Evolutionary conservation across 2,888 invertebrate species (phyloP).

Genomic region (Napeogenes inachia): DNA sequence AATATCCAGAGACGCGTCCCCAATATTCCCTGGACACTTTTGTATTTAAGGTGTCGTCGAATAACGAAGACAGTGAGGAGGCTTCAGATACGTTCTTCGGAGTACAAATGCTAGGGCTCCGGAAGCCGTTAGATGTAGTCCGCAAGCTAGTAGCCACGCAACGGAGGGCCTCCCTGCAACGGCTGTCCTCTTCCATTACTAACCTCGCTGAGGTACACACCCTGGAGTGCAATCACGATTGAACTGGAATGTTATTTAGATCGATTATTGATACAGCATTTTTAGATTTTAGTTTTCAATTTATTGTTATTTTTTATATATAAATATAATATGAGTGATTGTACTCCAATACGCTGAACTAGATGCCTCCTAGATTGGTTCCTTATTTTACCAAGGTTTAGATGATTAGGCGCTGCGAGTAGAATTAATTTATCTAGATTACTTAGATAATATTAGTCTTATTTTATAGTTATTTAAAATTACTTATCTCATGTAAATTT

Average conservation of each 20-base stretch:
- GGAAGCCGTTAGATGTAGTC: conserved; percentile 69
- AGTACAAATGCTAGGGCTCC: conserved; percentile 63
- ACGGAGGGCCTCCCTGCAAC: conserved; percentile 69
- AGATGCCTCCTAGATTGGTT: conserved; percentile 57
- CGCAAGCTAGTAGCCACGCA: conserved; percentile 73
- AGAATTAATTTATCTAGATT: conserved; percentile 6
- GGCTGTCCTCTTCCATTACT: conserved; percentile 70
- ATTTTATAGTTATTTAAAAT: conserved; percentile 12
- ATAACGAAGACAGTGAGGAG: conserved; percentile 63
- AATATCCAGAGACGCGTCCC: background rate
- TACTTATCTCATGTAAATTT: conserved; percentile 4
- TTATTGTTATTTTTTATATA: conserved; percentile 17
- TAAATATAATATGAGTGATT: conserved; percentile 44
- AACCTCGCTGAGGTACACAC: conserved; percentile 73
- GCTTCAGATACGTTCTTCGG: conserved; percentile 57
- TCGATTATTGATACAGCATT: too few relatives aligned
- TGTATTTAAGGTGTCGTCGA: conserved; percentile 66
- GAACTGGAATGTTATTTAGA: too few relatives aligned
- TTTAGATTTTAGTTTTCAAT: too few relatives aligned
- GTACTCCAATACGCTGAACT: conserved; percentile 46
- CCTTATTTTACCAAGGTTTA: conserved; percentile 42
- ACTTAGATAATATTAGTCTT: conserved; percentile 36
- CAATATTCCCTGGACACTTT: conserved; percentile 38
- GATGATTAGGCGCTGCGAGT: conserved; percentile 36
- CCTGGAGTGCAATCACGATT: conserved; percentile 31